A percentile compares a stretch with the other conserved stretches of the same genome.
Conservation (phyloP, 2,797 vertebrate genomes). For the Lithobates pipiens region DNA sequence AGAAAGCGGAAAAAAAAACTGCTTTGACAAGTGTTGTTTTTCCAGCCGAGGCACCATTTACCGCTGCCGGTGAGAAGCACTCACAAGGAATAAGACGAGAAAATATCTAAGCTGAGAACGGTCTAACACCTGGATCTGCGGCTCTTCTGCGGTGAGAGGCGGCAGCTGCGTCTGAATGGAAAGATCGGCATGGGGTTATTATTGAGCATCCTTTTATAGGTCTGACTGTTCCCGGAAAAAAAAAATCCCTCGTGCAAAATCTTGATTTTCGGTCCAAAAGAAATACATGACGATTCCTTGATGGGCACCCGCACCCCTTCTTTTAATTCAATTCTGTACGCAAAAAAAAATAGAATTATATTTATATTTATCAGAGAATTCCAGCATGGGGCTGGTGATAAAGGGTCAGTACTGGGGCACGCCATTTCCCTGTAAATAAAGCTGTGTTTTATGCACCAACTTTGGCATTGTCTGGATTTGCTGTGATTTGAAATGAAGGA, state of each 20-base stretch:
- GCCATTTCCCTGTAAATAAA: slow-evolving; percentile 54
- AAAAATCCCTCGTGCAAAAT: slow-evolving; percentile 3
- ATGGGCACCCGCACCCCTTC: neutral
- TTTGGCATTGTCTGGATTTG: slow-evolving; percentile 57
- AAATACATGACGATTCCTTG: neutral
- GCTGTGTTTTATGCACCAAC: slow-evolving; percentile 54
- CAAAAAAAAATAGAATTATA: slow-evolving; percentile 38
- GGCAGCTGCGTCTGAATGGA: neutral
- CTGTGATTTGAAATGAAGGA: slow-evolving; percentile 54
- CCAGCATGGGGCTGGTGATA: slow-evolving; percentile 29
- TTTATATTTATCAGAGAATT: slow-evolving; percentile 45
- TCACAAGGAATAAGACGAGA: neutral
- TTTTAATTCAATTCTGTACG: slow-evolving; percentile 28
- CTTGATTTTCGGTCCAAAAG: neutral
- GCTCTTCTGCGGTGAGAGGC: neutral
- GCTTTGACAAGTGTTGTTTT: no score
- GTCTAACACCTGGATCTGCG: neutral
- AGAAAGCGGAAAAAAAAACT: no score
- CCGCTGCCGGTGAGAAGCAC: neutral
- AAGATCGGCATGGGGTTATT: neutral
- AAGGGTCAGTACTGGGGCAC: slow-evolving; percentile 47
- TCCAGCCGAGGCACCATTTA: neutral
- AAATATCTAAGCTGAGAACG: neutral
- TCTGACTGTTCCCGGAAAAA: neutral
- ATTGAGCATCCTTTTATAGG: neutral